A percentile compares a stretch with the other conserved stretches of the same genome.
Conservation (phyloP, 92 coral and sea anemone species). For the Phenganax marumi region DNA sequence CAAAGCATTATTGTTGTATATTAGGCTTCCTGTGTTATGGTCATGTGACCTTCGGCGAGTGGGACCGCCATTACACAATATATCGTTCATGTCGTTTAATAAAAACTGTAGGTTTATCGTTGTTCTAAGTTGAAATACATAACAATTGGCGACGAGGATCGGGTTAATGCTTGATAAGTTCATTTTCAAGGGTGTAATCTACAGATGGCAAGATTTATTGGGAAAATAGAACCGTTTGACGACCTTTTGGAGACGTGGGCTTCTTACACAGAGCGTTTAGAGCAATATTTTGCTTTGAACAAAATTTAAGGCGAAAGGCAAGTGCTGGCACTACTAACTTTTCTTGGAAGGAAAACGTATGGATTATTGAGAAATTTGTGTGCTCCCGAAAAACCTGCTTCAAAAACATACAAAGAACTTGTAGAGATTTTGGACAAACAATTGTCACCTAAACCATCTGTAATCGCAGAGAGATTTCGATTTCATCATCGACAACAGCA, state of each 20-base stretch:
- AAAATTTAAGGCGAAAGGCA: conserved; percentile 23
- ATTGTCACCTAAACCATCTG: conserved; percentile 43
- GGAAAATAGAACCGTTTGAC: conserved; percentile 41
- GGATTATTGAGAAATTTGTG: conserved; percentile 36
- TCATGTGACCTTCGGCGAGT: too few relatives aligned
- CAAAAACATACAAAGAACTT: conserved; percentile 35
- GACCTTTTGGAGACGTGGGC: conserved; percentile 26
- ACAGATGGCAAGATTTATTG: too few relatives aligned
- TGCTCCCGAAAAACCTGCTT: conserved; percentile 23
- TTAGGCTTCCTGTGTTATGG: too few relatives aligned
- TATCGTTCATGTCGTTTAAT: too few relatives aligned
- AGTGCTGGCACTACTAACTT: conserved; percentile 43
- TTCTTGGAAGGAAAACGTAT: conserved; percentile 46
- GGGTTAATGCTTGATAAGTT: too few relatives aligned
- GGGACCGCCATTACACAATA: too few relatives aligned
- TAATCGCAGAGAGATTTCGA: conserved; percentile 39
- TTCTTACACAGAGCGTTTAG: conserved; percentile 32
- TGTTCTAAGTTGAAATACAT: too few relatives aligned
- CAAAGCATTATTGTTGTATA: conserved; percentile 50
- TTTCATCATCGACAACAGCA: conserved; percentile 26
- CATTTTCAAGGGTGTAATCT: too few relatives aligned
- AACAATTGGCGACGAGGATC: too few relatives aligned
- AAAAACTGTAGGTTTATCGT: too few relatives aligned
- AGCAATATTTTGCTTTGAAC: conserved; percentile 37
- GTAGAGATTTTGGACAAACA: conserved; percentile 34